phyloP scores from a whole-genome alignment of 2,113 vertebrate species.

The Otocyon megalotis region DNA sequence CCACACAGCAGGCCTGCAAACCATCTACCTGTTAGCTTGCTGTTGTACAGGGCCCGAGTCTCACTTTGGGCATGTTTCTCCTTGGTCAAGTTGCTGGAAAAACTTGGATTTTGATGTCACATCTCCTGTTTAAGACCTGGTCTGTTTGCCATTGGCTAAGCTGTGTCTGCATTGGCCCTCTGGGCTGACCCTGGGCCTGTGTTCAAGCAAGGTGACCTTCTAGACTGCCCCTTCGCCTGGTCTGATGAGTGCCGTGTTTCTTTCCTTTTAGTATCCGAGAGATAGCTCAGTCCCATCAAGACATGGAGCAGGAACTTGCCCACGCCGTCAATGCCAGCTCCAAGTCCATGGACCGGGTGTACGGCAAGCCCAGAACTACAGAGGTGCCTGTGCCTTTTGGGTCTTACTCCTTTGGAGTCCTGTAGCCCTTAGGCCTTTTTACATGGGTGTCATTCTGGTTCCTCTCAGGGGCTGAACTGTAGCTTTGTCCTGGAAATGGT shows the following conservation, averaged over 20 bases:
- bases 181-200: neutral
- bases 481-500: constrained; percentile 95
- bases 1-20: too few relatives aligned
- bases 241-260: neutral
- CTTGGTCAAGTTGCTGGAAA: neutral
- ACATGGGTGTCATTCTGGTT: constrained; percentile 53
- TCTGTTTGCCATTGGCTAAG: neutral
- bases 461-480: constrained; percentile 91
- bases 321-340: constrained; percentile 98
- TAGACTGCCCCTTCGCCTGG: neutral
- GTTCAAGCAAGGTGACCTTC: rapidly evolving
- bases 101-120: neutral
- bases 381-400: constrained; percentile 86
- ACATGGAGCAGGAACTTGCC: constrained; percentile 97
- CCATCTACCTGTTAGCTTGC: neutral
- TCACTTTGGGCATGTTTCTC: neutral
- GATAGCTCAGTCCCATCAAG: constrained; percentile 93
- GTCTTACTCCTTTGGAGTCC: neutral
- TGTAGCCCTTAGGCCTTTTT: neutral
- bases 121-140: neutral
- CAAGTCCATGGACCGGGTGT: constrained; percentile 97
- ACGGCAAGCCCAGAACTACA: constrained; percentile 91
- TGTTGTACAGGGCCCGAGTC: rapidly evolving
- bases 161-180: neutral
- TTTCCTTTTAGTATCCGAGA: constrained; percentile 93